Conservation (phyloP, 2,797 vertebrate species). For the Silurus lanzhouensis region DNA sequence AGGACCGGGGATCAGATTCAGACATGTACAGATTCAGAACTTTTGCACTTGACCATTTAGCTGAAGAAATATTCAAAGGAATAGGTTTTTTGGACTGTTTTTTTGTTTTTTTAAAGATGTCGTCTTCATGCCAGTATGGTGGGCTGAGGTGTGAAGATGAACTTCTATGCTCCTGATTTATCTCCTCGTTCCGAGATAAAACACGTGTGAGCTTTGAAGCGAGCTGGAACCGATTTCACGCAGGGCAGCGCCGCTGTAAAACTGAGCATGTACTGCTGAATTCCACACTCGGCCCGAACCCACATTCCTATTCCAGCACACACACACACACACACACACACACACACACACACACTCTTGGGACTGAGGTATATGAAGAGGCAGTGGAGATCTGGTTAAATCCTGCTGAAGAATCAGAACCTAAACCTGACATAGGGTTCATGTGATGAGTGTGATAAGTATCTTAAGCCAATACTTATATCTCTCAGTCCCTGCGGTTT, state of each 20-base stretch:
- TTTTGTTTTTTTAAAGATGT: no score
- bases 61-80: no score
- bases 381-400: background rate
- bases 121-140: no score
- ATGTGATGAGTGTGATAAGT: no score
- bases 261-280: conserved; percentile 71
- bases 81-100: no score
- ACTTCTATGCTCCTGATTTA: conserved; percentile 25
- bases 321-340: conserved; percentile 35
- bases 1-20: background rate
- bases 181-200: background rate
- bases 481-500: background rate
- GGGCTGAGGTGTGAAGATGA: background rate
- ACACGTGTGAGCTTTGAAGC: conserved; percentile 35
- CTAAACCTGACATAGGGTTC: no score
- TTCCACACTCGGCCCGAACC: conserved; percentile 67
- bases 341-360: background rate
- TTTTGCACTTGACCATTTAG: no score
- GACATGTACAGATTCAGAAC: background rate
- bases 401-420: background rate
- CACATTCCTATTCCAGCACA: conserved; percentile 67
- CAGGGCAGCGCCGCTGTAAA: conserved; percentile 64
- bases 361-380: background rate
- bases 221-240: conserved; percentile 47
- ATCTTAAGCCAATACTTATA: background rate